Evolutionary conservation across 2,113 vertebrate species (phyloP), one percentile per base, ranked within the genome.

Genomic region (Columba janthina): DNA sequence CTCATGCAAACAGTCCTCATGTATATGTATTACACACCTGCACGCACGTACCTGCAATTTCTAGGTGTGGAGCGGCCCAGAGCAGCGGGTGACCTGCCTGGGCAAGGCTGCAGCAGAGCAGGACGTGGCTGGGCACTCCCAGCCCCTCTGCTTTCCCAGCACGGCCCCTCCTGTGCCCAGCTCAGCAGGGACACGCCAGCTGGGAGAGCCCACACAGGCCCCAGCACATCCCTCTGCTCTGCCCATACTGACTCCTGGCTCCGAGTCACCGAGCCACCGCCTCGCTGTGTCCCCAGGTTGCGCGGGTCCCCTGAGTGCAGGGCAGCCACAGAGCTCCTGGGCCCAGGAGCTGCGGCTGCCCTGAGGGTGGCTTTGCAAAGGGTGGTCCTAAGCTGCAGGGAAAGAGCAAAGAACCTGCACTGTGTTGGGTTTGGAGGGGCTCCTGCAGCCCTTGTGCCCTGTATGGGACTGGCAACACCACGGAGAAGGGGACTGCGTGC

Each of bases 401-500:
- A 51, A 58, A 12, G 56, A 20, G 5, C 62, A 34, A 64, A 53
- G 31, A 1, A 31, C 15, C 61, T 54, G 38, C 50, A 4, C 8
- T 3, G 21, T 32, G 0, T 0, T 4, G 24, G 14, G 38, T 13
- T 26, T 36, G 0, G 2, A 26, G 18, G 15, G 42, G 15, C 12
- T 32, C 32, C 15, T 2, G 34, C 34, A 25, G 38, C 9, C 50
- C 82, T 54, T 2, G 36, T 4, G n/a, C 19, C 28, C 76, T 16
- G 77, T 31, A 5, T 20, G 32, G 40, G 15, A 29, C 11, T 7
- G 11, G 42, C 3, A 12, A 20, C 24, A 8, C 32, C 1, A 1
- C 56, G 70, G 21, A 65, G 61, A 40, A 28, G 36, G 25, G 34
- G 42, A 10, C 22, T 60, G 50, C 44, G 12, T 0, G 15, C 14